Evolutionary conservation across 2,113 vertebrate species (phyloP), one percentile per base, ranked within the genome.

Genomic region (Xiphophorus hellerii): DNA sequence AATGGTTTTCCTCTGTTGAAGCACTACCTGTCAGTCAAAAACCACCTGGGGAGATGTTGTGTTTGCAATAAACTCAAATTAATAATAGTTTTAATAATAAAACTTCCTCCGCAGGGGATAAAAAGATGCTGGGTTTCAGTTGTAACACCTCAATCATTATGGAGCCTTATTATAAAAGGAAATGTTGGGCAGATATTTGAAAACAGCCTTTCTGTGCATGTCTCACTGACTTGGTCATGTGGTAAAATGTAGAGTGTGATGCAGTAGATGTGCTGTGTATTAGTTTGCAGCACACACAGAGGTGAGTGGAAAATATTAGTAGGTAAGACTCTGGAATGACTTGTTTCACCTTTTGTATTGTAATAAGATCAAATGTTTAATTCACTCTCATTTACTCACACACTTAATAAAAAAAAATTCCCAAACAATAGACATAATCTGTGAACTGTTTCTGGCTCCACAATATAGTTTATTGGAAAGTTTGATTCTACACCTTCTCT

Each of bases 21-120:
- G 73, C 81, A 76, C 74, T 77, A 48, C 31, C 88, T 89, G 90
- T 85, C 87, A 92, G 69, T 94, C 93, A 92, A 83, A 88, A 62
- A 62, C 84, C 84, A 90, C 89, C 86, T 74, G 73, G 71, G 88
- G 88, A 83, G 69, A 84, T 84, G 89, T 89, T 80, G 75, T 82
- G 87, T 90, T 58, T 88, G 93, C 88, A 92, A 92, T 89, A 92
- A 90, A 77, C 81, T 73, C 84, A 93, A 92, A 93, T 92, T 93
- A 93, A 93, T 90, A 84, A 79, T 83, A 76, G 74, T 67, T 82
- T 86, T 82, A 84, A 37, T 37, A 37, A 37, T 37, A 37, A 37
- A 37, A 37, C 81, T 78, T 65, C 35, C 66, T 78, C 82, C 80
- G 44, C 64, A 66, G 58, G 78, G 83, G 66, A 73, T 62, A n/a